Conservation (phyloP, 2,797 vertebrate genomes). For the Bradypus variegatus region DNA sequence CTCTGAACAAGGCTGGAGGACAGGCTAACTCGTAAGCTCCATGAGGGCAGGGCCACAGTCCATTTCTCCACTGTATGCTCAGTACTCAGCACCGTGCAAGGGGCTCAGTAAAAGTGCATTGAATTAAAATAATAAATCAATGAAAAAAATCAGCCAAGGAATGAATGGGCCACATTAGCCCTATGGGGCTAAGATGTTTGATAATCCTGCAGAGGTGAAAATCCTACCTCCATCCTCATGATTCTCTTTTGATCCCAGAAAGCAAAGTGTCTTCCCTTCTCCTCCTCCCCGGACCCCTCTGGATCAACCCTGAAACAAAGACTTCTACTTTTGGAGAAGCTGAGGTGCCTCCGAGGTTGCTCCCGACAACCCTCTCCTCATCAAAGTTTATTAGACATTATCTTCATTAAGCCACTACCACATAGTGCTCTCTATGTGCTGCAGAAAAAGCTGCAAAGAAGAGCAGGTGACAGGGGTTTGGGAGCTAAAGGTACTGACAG, state of each 20-base stretch:
- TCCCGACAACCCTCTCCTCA: background rate
- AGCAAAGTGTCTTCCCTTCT: background rate
- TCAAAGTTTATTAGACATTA: background rate
- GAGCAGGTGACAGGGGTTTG: background rate
- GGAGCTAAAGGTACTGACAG: background rate
- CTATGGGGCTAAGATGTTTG: background rate
- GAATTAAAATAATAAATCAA: background rate
- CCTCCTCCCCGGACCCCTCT: background rate
- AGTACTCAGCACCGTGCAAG: background rate
- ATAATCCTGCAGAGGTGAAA: background rate
- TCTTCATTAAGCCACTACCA: background rate
- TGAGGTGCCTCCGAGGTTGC: background rate
- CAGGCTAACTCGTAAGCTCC: background rate
- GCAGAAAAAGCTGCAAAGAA: background rate
- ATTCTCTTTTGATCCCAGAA: background rate
- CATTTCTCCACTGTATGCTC: background rate
- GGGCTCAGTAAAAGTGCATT: background rate
- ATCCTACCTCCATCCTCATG: rapidly evolving
- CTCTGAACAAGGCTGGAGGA: background rate
- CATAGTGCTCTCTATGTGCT: background rate
- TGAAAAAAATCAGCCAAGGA: background rate
- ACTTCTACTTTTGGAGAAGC: background rate
- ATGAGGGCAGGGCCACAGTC: background rate
- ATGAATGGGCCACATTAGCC: background rate
- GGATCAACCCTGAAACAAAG: background rate